Base-by-base conservation (phyloP, 2,888 invertebrate species). In the Idaea straminata region DNA sequence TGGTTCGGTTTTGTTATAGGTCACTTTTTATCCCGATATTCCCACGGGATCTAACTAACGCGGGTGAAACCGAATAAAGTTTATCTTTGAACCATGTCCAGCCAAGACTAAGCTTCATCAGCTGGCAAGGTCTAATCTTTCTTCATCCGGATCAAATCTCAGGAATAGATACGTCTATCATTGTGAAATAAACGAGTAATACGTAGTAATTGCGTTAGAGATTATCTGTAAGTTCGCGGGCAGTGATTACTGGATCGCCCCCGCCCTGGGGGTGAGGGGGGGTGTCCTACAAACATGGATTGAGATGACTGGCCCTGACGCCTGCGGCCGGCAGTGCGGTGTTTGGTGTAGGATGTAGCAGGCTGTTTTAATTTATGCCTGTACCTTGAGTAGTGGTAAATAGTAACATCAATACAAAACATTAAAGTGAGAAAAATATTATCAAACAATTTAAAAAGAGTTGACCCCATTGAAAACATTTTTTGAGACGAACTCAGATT, bases 231-330 rank as follows among this genome's bases (percentile, higher is more conserved):
- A 65, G 69, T 69, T 72, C 74, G 75, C 74, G 74, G 78, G 74
- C 82, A 81, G 78, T 83, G 84, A 84, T 82, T 82, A 83, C 81
- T 73, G 81, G 71, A 79, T 77, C 75, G 74, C 72, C 69, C 71
- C 72, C 69, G 70, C 71, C 71, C 69, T 65, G 70, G 72, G 67
- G 66, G 63, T 67, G 69, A 64, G 72, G 67, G 72, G 71, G 65
- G 65, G 69, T 77, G 83, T 79, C 82, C 84, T 80, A 83, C 83
- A 82, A 85, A 84, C 84, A 84, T 80, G 81, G 83, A 83, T 83
- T 82, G 84, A 84, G 83, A 84, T 83, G 86, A 79, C 85, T 83
- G 83, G 77, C 79, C 79, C 77, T 80, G 85, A 83, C 83, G 85
- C 83, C 81, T 80, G 84, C 77, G 79, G 82, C 80, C 75, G 64